Percentiles rank a stretch among this genome's conserved stretches.
Evolutionary conservation across 2,797 vertebrate genomes (phyloP).

Genomic region (Liasis olivaceus): DNA sequence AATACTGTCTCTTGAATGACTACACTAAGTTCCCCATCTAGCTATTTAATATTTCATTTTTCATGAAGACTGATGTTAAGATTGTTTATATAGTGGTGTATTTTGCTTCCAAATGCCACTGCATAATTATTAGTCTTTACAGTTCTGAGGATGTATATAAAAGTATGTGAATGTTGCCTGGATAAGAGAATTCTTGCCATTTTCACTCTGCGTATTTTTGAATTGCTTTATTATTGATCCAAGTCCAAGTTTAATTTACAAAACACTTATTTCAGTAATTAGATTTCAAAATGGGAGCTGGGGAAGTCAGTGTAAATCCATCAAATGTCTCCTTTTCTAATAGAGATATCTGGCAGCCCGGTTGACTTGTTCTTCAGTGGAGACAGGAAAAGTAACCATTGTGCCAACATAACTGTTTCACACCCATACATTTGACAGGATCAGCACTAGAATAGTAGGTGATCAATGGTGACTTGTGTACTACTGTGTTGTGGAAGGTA

Average conservation of each 20-base stretch:
- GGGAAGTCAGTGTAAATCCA: neutral
- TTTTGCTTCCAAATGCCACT: neutral
- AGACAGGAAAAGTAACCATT: neutral
- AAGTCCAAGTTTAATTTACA: neutral
- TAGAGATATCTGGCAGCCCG: neutral
- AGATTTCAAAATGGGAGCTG: neutral
- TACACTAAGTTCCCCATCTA: neutral
- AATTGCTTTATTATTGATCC: neutral
- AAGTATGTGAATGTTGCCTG: neutral
- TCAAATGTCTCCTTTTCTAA: neutral
- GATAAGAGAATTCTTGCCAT: neutral
- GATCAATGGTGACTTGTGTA: neutral
- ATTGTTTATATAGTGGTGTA: neutral
- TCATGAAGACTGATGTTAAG: neutral
- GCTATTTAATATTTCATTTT: neutral
- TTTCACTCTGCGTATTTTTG: neutral
- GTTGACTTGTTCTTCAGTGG: neutral
- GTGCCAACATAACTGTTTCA: neutral
- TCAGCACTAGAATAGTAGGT: neutral
- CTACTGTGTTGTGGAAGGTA: neutral
- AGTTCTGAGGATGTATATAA: neutral
- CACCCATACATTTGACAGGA: neutral
- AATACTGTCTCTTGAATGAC: neutral
- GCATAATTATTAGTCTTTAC: neutral
- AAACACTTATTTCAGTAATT: neutral